These are phyloP conservation scores for pig (Sus scrofa) DNA, from an alignment of 2,113 vertebrate genomes.

Conservation along the genomic window DNA sequence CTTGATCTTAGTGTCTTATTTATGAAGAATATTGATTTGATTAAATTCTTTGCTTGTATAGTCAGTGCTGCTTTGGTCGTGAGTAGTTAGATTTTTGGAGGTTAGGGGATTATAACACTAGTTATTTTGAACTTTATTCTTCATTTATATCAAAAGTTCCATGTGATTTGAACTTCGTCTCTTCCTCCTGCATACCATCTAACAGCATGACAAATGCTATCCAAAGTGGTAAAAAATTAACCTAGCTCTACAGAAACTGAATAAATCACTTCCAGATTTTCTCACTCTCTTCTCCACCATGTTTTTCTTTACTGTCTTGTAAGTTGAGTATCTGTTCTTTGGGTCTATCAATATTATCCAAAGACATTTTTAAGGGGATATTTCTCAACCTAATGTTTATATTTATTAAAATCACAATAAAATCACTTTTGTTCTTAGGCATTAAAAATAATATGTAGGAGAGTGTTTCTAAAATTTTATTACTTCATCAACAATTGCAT, in stretches of 20 bases:
- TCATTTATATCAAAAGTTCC: neutral
- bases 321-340: neutral
- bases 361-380: slow-evolving; percentile 4
- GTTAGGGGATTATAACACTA: neutral
- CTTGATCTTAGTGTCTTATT: neutral
- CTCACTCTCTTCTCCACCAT: neutral
- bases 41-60: neutral
- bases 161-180: neutral
- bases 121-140: slow-evolving; percentile 52
- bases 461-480: neutral
- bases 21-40: neutral
- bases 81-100: neutral
- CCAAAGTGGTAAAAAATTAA: neutral
- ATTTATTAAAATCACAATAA: neutral
- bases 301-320: neutral
- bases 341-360: neutral
- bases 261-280: slow-evolving; percentile 2
- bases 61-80: neutral
- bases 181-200: neutral
- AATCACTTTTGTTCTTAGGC: neutral
- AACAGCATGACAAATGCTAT: neutral
- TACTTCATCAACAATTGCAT: neutral
- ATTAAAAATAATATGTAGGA: neutral
- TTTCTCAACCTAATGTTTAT: neutral
- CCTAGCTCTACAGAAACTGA: neutral